Evolutionary conservation across 2,888 invertebrate species (phyloP).

Genomic region (Lampropteryx suffumata): DNA sequence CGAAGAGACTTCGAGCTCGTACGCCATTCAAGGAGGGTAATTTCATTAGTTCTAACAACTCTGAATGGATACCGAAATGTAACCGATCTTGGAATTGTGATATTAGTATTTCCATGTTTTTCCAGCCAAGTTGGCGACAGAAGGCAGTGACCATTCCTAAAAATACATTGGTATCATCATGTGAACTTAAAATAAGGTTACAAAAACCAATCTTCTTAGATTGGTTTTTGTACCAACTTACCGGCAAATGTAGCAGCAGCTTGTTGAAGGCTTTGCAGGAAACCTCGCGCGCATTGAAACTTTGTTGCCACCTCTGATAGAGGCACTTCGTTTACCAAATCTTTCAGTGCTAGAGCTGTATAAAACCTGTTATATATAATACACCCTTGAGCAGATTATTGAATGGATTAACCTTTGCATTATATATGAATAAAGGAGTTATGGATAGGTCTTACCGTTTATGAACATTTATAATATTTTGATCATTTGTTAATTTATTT

Average conservation of each 20-base stretch:
- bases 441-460: conserved; percentile 83
- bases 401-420: not conserved
- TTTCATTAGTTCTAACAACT: conserved; percentile 95
- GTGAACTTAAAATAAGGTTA: no score
- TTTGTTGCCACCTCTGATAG: conserved; percentile 91
- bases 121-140: conserved; percentile 96
- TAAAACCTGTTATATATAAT: conserved; percentile 85
- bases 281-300: conserved; percentile 93
- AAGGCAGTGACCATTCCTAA: conserved; percentile 98
- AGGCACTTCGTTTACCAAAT: conserved; percentile 95
- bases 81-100: conserved; percentile 97
- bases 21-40: conserved; percentile 92
- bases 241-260: conserved; percentile 97
- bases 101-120: conserved; percentile 92
- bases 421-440: not conserved
- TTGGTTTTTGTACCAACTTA: conserved; percentile 60
- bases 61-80: conserved; percentile 96
- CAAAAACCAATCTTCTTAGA: no score
- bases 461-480: conserved; percentile 84
- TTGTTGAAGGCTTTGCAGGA: conserved; percentile 96
- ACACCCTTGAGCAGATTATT: not conserved
- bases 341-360: conserved; percentile 94
- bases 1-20: conserved; percentile 91
- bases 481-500: conserved; percentile 80
- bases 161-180: conserved; percentile 23